These are phyloP conservation scores for Chrysodeixis includens DNA, from an alignment of 2,888 invertebrate species.

Conservation along the genomic window DNA sequence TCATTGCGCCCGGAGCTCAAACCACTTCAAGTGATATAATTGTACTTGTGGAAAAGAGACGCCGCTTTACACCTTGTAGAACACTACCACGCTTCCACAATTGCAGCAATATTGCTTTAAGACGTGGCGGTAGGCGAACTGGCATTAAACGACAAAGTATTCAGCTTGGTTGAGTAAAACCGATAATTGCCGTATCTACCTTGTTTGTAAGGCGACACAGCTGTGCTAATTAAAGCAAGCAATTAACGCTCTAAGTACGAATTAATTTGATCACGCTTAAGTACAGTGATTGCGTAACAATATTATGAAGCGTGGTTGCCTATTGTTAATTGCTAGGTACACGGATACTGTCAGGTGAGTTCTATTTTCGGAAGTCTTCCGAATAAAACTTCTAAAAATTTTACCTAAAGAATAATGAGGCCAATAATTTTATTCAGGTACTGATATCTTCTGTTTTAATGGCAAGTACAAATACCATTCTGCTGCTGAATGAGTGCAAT, in stretches of 20 bases:
- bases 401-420: no score
- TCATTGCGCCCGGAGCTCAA: constrained; percentile 2
- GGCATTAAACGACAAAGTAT: constrained; percentile 24
- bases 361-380: not conserved
- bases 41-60: no score
- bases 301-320: not conserved
- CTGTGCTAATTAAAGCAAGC: constrained; percentile 51
- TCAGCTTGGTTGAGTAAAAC: constrained; percentile 25
- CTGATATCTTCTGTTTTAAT: no score
- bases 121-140: no score
- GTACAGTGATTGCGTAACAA: constrained; percentile 28
- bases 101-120: no score
- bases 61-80: no score
- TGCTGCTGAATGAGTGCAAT: no score
- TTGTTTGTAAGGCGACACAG: constrained; percentile 43
- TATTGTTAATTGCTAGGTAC: not conserved
- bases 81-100: no score
- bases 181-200: constrained; percentile 42
- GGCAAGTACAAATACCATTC: no score
- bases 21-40: no score
- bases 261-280: constrained; percentile 42
- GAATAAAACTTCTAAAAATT: no score
- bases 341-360: not conserved
- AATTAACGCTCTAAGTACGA: constrained; percentile 44
- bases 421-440: no score